Evolutionary conservation across 2,888 invertebrate species (phyloP).

Genomic region (Empis livida): DNA sequence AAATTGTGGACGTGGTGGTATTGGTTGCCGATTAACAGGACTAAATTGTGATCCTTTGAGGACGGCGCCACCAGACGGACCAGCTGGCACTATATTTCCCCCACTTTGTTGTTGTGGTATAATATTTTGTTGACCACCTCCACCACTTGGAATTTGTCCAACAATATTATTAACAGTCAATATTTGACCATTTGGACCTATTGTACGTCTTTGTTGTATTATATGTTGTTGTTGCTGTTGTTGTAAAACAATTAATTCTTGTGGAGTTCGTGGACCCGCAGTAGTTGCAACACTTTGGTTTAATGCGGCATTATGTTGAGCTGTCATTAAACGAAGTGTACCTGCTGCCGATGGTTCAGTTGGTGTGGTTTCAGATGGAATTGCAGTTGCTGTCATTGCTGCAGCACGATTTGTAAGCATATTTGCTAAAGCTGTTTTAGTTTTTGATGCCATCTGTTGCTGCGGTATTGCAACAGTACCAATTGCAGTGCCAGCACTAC

Average conservation of each 20-base stretch:
- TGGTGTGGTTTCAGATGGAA: slow-evolving; percentile 16
- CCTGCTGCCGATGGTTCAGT: slow-evolving; percentile 52
- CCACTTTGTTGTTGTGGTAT: slow-evolving; percentile 31
- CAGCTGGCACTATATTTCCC: slow-evolving; percentile 18
- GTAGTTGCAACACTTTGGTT: slow-evolving; percentile 40
- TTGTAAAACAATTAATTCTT: slow-evolving; percentile 43
- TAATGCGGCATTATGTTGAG: slow-evolving; percentile 58
- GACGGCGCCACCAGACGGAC: slow-evolving; percentile 21
- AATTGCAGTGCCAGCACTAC: slow-evolving; percentile 34
- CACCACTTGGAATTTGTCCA: slow-evolving; percentile 23
- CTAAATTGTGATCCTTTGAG: slow-evolving; percentile 29
- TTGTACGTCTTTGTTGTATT: slow-evolving; percentile 38
- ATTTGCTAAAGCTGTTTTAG: slow-evolving; percentile 90
- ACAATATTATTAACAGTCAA: slow-evolving; percentile 18
- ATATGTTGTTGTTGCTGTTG: slow-evolving; percentile 38
- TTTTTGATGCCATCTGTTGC: slow-evolving; percentile 62
- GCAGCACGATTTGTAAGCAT: slow-evolving; percentile 67
- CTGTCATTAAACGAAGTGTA: slow-evolving; percentile 66
- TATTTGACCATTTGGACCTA: slow-evolving; percentile 39
- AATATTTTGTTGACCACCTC: slow-evolving; percentile 11
- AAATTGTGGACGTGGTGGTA: slow-evolving; percentile 58
- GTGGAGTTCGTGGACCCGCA: slow-evolving; percentile 28
- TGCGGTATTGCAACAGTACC: slow-evolving; percentile 43
- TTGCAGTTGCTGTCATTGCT: slow-evolving; percentile 15
- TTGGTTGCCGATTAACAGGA: slow-evolving; percentile 37